These are phyloP conservation scores for Calameuta filiformis DNA, from an alignment of 2,888 invertebrate genomes.

Conservation along the genomic window DNA sequence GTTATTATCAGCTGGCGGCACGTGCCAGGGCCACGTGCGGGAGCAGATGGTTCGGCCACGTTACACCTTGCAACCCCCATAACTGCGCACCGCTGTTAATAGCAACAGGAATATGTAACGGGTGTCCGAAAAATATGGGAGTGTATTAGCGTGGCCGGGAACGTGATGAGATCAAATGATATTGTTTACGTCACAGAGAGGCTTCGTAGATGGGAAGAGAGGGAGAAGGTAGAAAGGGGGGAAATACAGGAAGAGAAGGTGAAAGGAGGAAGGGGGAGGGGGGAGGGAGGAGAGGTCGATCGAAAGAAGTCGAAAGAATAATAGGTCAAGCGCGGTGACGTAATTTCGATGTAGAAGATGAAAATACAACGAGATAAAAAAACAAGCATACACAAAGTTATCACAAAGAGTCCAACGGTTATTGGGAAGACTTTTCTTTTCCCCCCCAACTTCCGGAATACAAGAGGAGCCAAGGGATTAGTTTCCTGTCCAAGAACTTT, in stretches of 20 bases:
- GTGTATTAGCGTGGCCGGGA: constrained; percentile 2
- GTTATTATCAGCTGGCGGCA: constrained; percentile 60
- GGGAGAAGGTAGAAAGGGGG: background rate
- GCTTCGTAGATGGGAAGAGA: background rate
- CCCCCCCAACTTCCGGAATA: background rate
- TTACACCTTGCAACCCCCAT: constrained; percentile 58
- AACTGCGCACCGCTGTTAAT: constrained; percentile 43
- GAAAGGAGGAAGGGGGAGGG: too few species aligned
- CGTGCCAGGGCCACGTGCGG: constrained; percentile 61
- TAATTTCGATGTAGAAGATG: background rate
- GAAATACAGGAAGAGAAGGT: background rate
- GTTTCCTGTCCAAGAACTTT: background rate
- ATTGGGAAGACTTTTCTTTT: background rate
- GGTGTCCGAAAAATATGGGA: constrained; percentile 40
- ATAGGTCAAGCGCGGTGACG: background rate
- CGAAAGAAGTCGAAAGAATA: background rate
- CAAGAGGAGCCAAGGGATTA: background rate
- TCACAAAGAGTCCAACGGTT: background rate
- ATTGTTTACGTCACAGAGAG: background rate
- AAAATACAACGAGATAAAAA: background rate
- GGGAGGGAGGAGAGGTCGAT: too few species aligned
- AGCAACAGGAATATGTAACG: constrained; percentile 39
- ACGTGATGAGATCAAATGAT: background rate
- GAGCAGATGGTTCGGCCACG: constrained; percentile 58
- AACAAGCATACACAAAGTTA: background rate